Base-by-base conservation (phyloP, 2,113 vertebrate species). In the Rhegmatorhina hoffmannsi region DNA sequence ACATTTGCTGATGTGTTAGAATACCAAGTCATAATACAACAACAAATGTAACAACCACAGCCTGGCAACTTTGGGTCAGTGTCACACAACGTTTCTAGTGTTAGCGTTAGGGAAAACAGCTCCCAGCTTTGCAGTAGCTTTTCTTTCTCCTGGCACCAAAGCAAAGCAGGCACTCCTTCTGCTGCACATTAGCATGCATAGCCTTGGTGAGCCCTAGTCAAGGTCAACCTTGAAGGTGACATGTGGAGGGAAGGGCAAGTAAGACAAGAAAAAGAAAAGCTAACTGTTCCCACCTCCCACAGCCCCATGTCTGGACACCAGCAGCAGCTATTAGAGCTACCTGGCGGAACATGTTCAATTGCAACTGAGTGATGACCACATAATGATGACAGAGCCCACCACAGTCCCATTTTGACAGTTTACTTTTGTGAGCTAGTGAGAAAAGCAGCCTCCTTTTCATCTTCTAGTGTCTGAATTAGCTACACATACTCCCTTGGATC, bases 181-280 rank as follows among this genome's bases (percentile, higher is more conserved):
- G 2, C 19, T 68, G 13, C 34, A 52, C 1, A 0, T 19, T 13
- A 17, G 52, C 0, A 3, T 17, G 44, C 36, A 28, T 9, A 64
- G 75, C 18, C 20, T 49, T 33, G 21, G 36, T 66, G 29, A 83
- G 47, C 14, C 17, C 52, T 63, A 19, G 50, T 46, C 38, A 29
- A 1, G 1, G 56, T 2, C 47, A 47, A 25, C 24, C 40, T 58
- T 31, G 46, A 40, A 44, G 46, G 28, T 1, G 1, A 77, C 31
- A 24, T 0, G 0, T 21, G 28, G 46, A 91, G 20, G 13, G 24
- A 76, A 75, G 5, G 10, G 7, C 19, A 81, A 80, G 31, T 17
- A 36, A 70, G 9, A 33, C 5, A 34, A 0, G 0, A 34, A 56
- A 29, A 55, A 76, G 20, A 56, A 49, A 72, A 88, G 38, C 18